Conservation (phyloP, 2,797 vertebrate genomes). For the Aselliscus stoliczkanus region DNA sequence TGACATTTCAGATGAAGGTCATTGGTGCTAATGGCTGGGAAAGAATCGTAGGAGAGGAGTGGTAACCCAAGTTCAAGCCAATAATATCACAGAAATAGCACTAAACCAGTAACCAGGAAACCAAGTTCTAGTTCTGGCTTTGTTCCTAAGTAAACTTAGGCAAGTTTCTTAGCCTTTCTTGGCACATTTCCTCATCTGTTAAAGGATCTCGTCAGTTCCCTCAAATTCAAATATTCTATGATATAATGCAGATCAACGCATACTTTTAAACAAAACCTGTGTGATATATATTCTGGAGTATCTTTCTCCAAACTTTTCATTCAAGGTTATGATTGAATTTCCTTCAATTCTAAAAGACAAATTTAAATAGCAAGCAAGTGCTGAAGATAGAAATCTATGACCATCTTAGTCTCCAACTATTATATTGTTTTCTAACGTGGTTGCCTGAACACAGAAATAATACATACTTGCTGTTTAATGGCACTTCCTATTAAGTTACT, state of each 20-base stretch:
- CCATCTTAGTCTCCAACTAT: neutral
- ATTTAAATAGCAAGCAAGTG: neutral
- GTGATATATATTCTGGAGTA: neutral
- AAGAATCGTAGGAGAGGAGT: neutral
- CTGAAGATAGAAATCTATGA: neutral
- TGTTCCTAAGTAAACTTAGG: neutral
- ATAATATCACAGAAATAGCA: neutral
- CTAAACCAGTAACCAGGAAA: neutral
- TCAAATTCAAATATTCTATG: slow-evolving; percentile 25
- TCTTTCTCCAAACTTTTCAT: neutral
- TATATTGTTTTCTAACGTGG: neutral
- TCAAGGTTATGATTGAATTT: neutral
- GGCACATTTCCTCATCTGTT: neutral
- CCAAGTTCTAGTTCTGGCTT: neutral
- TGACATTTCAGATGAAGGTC: slow-evolving; percentile 45
- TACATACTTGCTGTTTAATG: neutral
- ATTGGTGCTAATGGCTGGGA: neutral
- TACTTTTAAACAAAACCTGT: neutral
- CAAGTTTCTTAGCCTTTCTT: neutral
- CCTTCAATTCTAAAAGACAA: neutral
- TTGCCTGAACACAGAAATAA: neutral
- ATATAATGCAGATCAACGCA: neutral
- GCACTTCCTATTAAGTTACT: neutral
- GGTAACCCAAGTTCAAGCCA: neutral
- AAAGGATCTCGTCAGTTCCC: neutral